Conservation (phyloP, 2,797 vertebrate genomes). For the Sciaenops ocellatus region DNA sequence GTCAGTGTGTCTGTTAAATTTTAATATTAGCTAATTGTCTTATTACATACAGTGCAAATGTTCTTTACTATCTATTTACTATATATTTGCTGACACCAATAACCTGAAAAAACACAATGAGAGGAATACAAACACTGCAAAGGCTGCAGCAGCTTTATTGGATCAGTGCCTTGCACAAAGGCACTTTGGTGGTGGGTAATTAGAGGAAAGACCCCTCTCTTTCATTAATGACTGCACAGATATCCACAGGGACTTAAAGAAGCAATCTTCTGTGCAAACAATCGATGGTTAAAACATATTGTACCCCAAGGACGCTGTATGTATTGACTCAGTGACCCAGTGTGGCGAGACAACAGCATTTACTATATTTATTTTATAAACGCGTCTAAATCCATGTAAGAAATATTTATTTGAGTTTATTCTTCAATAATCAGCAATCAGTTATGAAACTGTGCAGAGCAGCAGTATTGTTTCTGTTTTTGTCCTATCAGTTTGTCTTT, state of each 20-base stretch:
- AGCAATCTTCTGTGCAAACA: slow-evolving; percentile 15
- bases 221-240: slow-evolving; percentile 30
- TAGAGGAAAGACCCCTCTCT: background rate
- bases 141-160: background rate
- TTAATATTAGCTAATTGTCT: background rate
- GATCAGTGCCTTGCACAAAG: slow-evolving; percentile 17
- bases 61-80: background rate
- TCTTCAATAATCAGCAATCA: background rate
- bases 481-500: background rate
- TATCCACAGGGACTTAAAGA: slow-evolving; percentile 38
- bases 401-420: background rate
- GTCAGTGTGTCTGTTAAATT: background rate
- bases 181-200: slow-evolving; percentile 10
- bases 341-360: background rate
- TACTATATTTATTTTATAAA: background rate
- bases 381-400: background rate
- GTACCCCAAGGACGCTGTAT: slow-evolving; percentile 16
- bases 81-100: background rate
- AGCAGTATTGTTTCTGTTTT: background rate
- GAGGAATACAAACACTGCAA: background rate
- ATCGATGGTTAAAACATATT: slow-evolving; percentile 33
- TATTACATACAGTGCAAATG: background rate
- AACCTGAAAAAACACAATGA: background rate
- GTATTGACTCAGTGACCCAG: slow-evolving; percentile 38
- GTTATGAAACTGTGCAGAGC: background rate